A percentile compares a stretch with the other conserved stretches of the same genome.
phyloP scores from a whole-genome alignment of 1,140 invertebrate genomes.

The Ladona fulva region DNA sequence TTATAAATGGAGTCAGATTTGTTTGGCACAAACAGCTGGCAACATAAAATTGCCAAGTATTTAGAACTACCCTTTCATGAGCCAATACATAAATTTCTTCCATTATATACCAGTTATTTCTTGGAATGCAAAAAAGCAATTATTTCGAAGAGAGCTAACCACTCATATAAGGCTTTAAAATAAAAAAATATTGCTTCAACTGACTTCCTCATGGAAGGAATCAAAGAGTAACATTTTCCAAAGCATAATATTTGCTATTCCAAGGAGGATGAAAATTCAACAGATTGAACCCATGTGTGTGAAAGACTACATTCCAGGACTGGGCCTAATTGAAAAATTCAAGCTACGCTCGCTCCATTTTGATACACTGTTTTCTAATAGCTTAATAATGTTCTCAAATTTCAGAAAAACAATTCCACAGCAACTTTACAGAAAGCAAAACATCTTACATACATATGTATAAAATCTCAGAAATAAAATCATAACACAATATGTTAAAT shows the following conservation, averaged over 20 bases:
- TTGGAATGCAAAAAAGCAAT: conserved; percentile 10
- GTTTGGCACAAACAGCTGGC: conserved; percentile 7
- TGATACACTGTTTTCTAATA: background rate
- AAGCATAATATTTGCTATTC: background rate
- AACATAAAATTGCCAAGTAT: background rate
- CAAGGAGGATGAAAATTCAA: background rate
- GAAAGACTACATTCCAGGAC: background rate
- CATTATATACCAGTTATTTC: conserved; percentile 3
- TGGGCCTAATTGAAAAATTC: background rate
- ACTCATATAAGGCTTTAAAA: background rate
- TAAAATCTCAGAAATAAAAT: background rate
- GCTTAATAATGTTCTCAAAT: background rate
- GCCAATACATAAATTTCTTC: background rate
- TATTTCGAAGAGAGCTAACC: background rate
- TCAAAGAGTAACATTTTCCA: background rate
- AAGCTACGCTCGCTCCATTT: background rate
- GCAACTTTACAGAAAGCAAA: background rate
- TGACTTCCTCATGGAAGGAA: background rate
- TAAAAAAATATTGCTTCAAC: background rate
- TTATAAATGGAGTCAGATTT: background rate
- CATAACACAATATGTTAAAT: background rate
- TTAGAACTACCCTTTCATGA: background rate
- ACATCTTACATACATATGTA: too few species aligned
- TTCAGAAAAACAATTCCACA: background rate
- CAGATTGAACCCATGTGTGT: background rate